phyloP scores from a whole-genome alignment of 2,888 invertebrate species.

The Matsumyia berberina region DNA sequence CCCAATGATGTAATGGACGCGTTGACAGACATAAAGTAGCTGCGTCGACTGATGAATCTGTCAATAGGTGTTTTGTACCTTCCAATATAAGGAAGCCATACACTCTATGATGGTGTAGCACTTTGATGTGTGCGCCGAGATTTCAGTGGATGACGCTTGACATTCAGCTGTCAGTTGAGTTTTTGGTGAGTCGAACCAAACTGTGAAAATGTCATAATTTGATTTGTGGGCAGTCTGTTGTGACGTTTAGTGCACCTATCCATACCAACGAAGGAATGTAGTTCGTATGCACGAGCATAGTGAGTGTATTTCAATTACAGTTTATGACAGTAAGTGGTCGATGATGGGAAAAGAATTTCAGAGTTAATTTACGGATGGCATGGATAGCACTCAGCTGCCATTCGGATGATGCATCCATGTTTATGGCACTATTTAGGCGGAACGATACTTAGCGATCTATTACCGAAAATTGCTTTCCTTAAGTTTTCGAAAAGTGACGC shows the following conservation, averaged over 20 bases:
- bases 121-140: constrained; percentile 36
- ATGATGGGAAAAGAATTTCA: constrained; percentile 60
- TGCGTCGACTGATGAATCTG: constrained; percentile 42
- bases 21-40: constrained; percentile 59
- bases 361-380: constrained; percentile 66
- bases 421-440: constrained; percentile 14
- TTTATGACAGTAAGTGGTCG: constrained; percentile 60
- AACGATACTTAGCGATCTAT: not conserved
- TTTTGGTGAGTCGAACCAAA: constrained; percentile 24
- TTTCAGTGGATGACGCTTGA: constrained; percentile 11
- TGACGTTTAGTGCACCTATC: constrained; percentile 42
- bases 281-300: constrained; percentile 10
- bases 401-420: constrained; percentile 5
- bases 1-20: constrained; percentile 55
- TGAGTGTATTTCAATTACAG: constrained; percentile 41
- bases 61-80: constrained; percentile 34
- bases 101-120: constrained; percentile 3
- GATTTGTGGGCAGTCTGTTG: constrained; percentile 67
- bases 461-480: not conserved
- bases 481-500: not conserved
- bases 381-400: constrained; percentile 33
- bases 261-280: constrained; percentile 6
- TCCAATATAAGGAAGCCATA: constrained; percentile 48
- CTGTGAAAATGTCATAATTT: constrained; percentile 57
- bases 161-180: constrained; percentile 48